Evolutionary conservation across 2,888 invertebrate species (phyloP), one percentile per base, ranked within the genome.

Genomic region (Entomobrya multifasciata): DNA sequence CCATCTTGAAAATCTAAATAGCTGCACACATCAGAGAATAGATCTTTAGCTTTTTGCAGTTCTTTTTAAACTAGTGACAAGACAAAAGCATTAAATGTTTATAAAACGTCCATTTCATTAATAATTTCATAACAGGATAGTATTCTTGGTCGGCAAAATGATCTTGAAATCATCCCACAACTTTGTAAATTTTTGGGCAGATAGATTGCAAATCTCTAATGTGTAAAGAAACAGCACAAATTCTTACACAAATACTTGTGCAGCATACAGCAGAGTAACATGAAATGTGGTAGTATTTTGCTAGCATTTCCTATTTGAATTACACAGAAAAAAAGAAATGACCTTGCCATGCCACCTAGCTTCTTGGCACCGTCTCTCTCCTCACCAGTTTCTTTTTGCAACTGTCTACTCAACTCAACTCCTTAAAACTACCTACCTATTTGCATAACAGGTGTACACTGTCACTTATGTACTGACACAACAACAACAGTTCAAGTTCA

Each of bases 281-380:
- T 30, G 62, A 30, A 44, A 41, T 67, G 70, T 47, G 22, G 47
- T 44, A 25, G n/a, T n/a, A n/a, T n/a, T n/a, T n/a, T 47, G 15
- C 22, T 70, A n/a, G 25, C 22, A 25, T 74, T 74, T 17, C 49
- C 30, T 49, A 25, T 8, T 1, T 47, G n/a, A n/a, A n/a, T n/a
- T n/a, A n/a, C n/a, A n/a, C n/a, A n/a, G n/a, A n/a, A n/a, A n/a
- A n/a, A n/a, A 17, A 27, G 25, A 79, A 65, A 65, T 79, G 79
- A 79, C 79, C 79, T 79, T 79, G 79, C 65, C 79, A 67, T 62
- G 62, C 62, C 62, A 62, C 62, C 62, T 62, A 62, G 62, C 62
- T 62, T 62, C 79, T 65, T 79, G 79, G 65, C 79, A 72, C 30
- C 76, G 36, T 65, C 47, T 65, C 57, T 25, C 25, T 52, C 52